Base-by-base conservation (phyloP, 2,888 invertebrate species). In the Pemphredon lugubris region DNA sequence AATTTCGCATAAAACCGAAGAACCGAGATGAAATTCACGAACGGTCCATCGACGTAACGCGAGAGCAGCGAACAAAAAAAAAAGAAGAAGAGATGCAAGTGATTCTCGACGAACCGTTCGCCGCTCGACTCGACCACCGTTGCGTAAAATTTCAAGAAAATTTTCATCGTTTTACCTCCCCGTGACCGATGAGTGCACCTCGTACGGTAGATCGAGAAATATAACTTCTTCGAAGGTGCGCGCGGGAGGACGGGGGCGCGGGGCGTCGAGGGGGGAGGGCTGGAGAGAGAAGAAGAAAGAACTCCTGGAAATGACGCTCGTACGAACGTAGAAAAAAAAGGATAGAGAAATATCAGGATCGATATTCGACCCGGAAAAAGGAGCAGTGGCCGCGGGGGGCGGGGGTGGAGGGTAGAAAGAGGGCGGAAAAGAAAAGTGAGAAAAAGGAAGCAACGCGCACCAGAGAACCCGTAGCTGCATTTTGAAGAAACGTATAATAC, bases 331-430 rank as follows among this genome's bases (percentile, higher is more conserved):
- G 57, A 66, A 73, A 82, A 76, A 81, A 79, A 82, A 73, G 70
- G 75, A 84, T 72, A 67, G 72, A 73, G 74, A 82, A 84, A 84
- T 82, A 82, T 82, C 76, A 82, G 81, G 82, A 84, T 84, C 82
- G 82, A 83, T 83, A 83, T 83, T 83, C 81, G 82, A 82, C 82
- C 82, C 77, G 82, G 83, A 83, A 82, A 82, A 82, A 81, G 82
- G 82, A 81, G 75, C 82, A 77, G 77, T 61, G 73, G 54, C 74
- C 57, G 76, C 54, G 40, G 34, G 57, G 47, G 40, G 55, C 47
- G 47, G 44, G 44, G 14, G 45, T 9, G 5, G 64, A 53, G 34
- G 60, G 23, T 30, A 30, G 54, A 53, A 34, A 47, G 37, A 48
- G 20, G 18, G 6, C 3, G 48, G 47, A 23, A 67, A 68, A 75